Percentiles rank a stretch among this genome's conserved stretches.
Conservation (phyloP, 2,888 invertebrate species). For the Eilema sororculum region DNA sequence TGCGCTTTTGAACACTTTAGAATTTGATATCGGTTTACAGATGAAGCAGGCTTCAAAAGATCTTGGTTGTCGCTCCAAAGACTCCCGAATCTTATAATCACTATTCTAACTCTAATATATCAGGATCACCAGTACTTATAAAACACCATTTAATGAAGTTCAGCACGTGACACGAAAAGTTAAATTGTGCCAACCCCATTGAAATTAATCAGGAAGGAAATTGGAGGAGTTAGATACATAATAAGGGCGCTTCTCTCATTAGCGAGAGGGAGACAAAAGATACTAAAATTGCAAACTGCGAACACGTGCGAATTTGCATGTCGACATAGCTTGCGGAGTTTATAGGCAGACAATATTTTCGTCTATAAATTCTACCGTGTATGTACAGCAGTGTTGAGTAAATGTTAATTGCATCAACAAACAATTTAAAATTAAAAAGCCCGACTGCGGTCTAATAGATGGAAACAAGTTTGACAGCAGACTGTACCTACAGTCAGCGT, state of each 20-base stretch:
- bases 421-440: too few species aligned
- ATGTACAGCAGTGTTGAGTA: too few species aligned
- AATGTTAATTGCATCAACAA: too few species aligned
- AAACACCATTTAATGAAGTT: not conserved
- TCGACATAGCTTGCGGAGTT: not conserved
- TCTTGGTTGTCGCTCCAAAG: too few species aligned
- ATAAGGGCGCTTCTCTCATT: not conserved
- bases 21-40: too few species aligned
- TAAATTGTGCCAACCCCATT: not conserved
- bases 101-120: not conserved
- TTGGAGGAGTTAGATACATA: not conserved
- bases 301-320: not conserved
- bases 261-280: not conserved
- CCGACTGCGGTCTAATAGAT: too few species aligned
- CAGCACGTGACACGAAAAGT: not conserved
- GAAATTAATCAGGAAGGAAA: not conserved
- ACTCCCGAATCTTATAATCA: not conserved
- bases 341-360: too few species aligned
- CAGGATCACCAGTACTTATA: not conserved
- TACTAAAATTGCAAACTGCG: not conserved
- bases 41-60: too few species aligned
- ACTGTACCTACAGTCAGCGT: too few species aligned
- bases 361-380: too few species aligned
- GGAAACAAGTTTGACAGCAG: too few species aligned
- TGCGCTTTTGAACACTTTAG: too few species aligned